Evolutionary conservation across 2,888 invertebrate genomes (phyloP), one percentile per base, ranked within the genome.

Genomic region (Watsonalla binaria): DNA sequence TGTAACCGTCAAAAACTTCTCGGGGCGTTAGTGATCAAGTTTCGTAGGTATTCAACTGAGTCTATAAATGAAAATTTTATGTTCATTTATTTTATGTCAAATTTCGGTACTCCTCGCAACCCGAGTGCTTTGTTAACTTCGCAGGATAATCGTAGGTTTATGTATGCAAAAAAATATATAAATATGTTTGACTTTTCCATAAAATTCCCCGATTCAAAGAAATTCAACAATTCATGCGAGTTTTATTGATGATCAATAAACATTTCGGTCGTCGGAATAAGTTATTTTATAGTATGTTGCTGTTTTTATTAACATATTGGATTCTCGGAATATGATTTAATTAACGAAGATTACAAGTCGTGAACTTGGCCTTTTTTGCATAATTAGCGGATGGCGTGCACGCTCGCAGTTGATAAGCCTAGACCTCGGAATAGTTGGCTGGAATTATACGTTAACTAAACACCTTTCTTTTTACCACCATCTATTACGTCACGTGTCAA

Each of bases 201-300:
- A 37, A 59, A 62, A 64, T 61, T 56, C 54, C 54, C 49, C 50
- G 56, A 54, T 71, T 69, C 70, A 53, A 53, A 59, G 73, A 71
- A 77, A 58, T 61, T 60, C 60, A 8, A 8, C 42, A 37, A 48
- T 65, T 60, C 56, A 69, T 62, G 68, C 61, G 61, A 61, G 62
- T 45, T 57, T 51, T 60, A 66, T 67, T 66, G 69, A 68, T 62
- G 68, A 66, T 54, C 69, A 76, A 74, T 79, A 74, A 75, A 66
- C 62, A 61, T 70, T 74, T 52, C 56, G 53, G 53, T 51, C 33
- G 34, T 46, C 50, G 58, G 52, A 56, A 58, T 39, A 52, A 14
- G n/a, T 34, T n/a, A 15, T 9, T 47, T n/a, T 33, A 11, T 33
- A 34, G 24, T 34, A 51, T 58, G 59, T 60, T 51, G 55, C 53